phyloP scores from a whole-genome alignment of 2,888 invertebrate species.

The Leistus spinibarbis region DNA sequence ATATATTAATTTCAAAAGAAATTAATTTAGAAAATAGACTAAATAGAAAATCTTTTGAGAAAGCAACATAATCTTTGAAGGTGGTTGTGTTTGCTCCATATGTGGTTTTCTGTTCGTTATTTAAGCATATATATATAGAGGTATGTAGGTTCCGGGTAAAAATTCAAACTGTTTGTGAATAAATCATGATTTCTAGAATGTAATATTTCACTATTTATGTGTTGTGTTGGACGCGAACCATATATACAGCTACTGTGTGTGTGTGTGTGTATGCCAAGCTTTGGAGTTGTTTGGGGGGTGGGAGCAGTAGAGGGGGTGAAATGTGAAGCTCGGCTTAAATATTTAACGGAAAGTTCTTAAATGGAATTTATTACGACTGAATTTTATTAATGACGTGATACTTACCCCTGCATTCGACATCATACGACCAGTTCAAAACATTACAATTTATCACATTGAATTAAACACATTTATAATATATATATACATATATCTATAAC shows the following conservation, averaged over 20 bases:
- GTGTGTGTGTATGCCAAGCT: no score
- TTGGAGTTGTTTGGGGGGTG: no score
- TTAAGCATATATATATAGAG: neutral
- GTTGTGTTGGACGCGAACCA: constrained; percentile 25
- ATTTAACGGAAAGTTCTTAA: constrained; percentile 38
- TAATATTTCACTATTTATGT: constrained; percentile 39
- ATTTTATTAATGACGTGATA: constrained; percentile 36
- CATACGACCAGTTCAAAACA: neutral
- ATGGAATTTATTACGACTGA: constrained; percentile 38
- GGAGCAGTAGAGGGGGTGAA: no score
- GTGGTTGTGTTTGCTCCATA: no score
- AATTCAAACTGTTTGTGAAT: constrained; percentile 37
- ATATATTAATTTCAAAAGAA: no score
- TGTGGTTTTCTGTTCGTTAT: no score
- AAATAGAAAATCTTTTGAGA: no score
- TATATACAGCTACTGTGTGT: no score
- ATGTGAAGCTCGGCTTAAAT: constrained; percentile 27
- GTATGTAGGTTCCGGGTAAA: constrained; percentile 10
- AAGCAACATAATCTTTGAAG: no score
- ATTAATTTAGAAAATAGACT: no score
- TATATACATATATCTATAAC: neutral
- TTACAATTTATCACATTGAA: neutral
- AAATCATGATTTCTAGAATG: constrained; percentile 38
- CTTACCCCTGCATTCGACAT: constrained; percentile 22
- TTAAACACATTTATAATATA: neutral